Evolutionary conservation across 2,888 invertebrate genomes (phyloP), one percentile per base, ranked within the genome.

Genomic region (Pocota personata): DNA sequence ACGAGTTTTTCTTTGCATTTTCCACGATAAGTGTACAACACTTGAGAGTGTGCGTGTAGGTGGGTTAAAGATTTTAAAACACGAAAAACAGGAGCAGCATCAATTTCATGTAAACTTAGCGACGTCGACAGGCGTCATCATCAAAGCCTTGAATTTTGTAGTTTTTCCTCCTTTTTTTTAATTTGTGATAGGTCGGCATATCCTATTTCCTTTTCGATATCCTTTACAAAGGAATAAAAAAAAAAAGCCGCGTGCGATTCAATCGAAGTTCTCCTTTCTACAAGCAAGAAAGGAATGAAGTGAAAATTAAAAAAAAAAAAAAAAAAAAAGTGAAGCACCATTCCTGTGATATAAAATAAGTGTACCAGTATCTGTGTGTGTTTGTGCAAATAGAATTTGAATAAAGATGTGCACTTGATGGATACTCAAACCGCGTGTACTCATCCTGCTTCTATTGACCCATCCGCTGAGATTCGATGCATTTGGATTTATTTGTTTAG

Each of bases 1-100:
- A 82, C 86, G 37, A 82, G 82, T 86, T 82, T 76, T 80, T 52
- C 69, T 57, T 46, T 72, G 76, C 71, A 80, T 73, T 84, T 79
- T 84, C 75, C 75, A 71, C 64, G 50, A 80, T 66, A 77, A 50
- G 14, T 52, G 43, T 27, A 37, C 43, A 19, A 50, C 14, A 58
- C 35, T 55, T 75, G 40, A 55, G 71, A 55, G 79, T 58, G 64
- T 62, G 72, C 58, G 75, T 35, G 69, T 24, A 69, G 67, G 60
- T 76, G 60, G 69, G 30, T 48, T 43, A 62, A 50, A 37, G 21
- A 50, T 43, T 52, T 75, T 35, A 1, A 60, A 84, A 79, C 64
- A 48, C 69, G 79, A 71, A 64, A 78, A 73, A 84, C 84, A 71
- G 71, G 75, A 80, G 80, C 80, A 84, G 40, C 30, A 79, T 73